Percentiles rank a stretch among this genome's conserved stretches.
phyloP scores from a whole-genome alignment of 1,140 invertebrate species.

The Drosophila gunungcola region DNA sequence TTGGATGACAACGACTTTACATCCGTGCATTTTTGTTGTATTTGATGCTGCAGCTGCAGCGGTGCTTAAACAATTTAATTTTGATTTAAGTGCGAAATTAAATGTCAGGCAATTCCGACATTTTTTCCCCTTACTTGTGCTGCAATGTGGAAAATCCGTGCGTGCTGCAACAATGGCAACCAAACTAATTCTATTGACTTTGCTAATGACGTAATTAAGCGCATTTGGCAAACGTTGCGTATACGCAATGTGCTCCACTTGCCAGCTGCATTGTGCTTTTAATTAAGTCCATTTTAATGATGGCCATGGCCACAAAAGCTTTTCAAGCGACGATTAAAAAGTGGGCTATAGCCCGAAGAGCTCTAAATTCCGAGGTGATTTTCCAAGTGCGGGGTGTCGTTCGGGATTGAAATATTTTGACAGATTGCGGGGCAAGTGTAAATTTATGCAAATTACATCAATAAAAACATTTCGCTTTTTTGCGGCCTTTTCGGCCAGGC shows the following conservation, averaged over 20 bases:
- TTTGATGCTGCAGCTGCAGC: slow-evolving; percentile 23
- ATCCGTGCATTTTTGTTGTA: slow-evolving; percentile 47
- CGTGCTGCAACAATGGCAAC: slow-evolving; percentile 37
- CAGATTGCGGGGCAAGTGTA: slow-evolving; percentile 79
- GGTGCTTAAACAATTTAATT: slow-evolving; percentile 76
- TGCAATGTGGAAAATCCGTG: slow-evolving; percentile 22
- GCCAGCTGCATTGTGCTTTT: slow-evolving; percentile 59
- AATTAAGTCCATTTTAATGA: slow-evolving; percentile 78
- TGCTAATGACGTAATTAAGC: slow-evolving; percentile 82
- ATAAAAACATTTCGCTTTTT: slow-evolving; percentile 79
- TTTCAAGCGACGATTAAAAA: slow-evolving; percentile 50
- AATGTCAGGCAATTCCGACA: slow-evolving; percentile 49
- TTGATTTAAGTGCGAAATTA: slow-evolving; percentile 76
- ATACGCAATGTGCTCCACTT: slow-evolving; percentile 59
- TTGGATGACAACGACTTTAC: slow-evolving; percentile 70
- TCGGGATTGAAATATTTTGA: slow-evolving; percentile 65
- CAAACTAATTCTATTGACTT: slow-evolving; percentile 80
- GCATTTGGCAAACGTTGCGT: slow-evolving; percentile 67
- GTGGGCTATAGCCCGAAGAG: neutral
- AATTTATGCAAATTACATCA: slow-evolving; percentile 83
- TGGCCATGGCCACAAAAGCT: slow-evolving; percentile 54
- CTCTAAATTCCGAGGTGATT: slow-evolving; percentile 6
- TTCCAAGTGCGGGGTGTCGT: neutral
- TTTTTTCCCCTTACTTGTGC: slow-evolving; percentile 9
- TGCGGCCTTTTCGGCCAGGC: slow-evolving; percentile 36